Evolutionary conservation across 2,888 invertebrate genomes (phyloP).

Genomic region (Alcis repandata): DNA sequence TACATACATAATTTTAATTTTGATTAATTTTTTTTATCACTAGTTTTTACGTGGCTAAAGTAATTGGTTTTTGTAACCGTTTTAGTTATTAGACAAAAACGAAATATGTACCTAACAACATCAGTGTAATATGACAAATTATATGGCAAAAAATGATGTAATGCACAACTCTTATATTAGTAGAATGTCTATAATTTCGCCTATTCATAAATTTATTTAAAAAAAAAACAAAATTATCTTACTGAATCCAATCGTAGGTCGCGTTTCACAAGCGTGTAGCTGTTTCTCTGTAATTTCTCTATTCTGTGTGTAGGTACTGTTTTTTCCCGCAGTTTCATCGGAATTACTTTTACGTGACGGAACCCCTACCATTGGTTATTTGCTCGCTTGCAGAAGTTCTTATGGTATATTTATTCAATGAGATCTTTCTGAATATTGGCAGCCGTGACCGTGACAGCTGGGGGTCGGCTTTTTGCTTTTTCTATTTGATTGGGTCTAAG

Average conservation of each 20-base stretch:
- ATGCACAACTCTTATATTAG: too few species aligned
- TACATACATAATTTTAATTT: too few species aligned
- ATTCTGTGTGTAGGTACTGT: slow-evolving; percentile 9
- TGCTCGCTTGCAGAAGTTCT: slow-evolving; percentile 8
- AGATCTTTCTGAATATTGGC: slow-evolving; percentile 4
- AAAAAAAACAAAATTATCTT: too few species aligned
- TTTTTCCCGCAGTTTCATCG: slow-evolving; percentile 36
- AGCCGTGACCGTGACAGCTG: not conserved
- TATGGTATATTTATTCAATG: slow-evolving; percentile 11
- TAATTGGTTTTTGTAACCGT: too few species aligned
- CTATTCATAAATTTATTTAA: too few species aligned
- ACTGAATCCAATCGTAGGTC: not conserved
- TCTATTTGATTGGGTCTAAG: not conserved
- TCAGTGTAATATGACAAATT: too few species aligned
- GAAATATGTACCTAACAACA: too few species aligned
- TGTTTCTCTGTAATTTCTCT: not conserved
- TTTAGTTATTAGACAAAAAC: too few species aligned
- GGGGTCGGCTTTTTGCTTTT: slow-evolving; percentile 1
- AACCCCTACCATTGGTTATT: slow-evolving; percentile 21
- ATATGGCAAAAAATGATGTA: too few species aligned
- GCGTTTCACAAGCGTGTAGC: not conserved
- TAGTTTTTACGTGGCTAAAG: too few species aligned
- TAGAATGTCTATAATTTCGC: too few species aligned
- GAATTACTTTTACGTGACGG: slow-evolving; percentile 41
- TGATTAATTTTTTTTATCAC: too few species aligned